Evolutionary conservation across 2,888 invertebrate species (phyloP).

Genomic region (Drosophila sordidapex): DNA sequence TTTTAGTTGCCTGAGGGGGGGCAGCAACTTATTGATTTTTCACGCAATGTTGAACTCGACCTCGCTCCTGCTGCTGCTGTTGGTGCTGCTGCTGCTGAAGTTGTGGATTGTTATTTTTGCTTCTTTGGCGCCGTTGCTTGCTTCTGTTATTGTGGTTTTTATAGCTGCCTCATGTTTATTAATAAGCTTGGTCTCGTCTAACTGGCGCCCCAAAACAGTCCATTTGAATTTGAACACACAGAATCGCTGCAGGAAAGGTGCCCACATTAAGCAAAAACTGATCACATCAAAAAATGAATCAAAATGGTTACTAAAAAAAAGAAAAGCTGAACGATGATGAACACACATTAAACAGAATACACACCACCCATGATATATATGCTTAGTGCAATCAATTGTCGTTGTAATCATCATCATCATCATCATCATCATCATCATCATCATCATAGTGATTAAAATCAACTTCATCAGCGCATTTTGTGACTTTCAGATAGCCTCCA

Average conservation of each 20-base stretch:
- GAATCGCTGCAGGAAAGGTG: constrained; percentile 3
- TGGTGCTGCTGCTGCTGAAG: constrained; percentile 37
- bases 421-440: constrained; percentile 21
- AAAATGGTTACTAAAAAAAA: background rate
- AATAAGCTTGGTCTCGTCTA: constrained; percentile 63
- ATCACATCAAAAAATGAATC: constrained; percentile 13
- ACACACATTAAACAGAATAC: constrained; percentile 4
- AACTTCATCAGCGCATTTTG: constrained; percentile 60
- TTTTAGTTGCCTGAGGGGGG: constrained; percentile 30
- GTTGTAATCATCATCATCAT: constrained; percentile 17
- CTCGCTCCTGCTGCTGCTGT: constrained; percentile 11
- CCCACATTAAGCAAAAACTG: constrained; percentile 16
- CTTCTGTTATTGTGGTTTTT: constrained; percentile 48
- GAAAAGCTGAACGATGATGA: constrained; percentile 3
- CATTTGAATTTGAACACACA: constrained; percentile 6
- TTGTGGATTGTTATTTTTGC: constrained; percentile 72
- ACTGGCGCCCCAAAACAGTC: constrained; percentile 52
- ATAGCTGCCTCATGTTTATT: constrained; percentile 59
- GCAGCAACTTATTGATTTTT: constrained; percentile 64
- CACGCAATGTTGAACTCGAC: constrained; percentile 49
- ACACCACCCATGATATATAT: constrained; percentile 20
- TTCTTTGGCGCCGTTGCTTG: constrained; percentile 49
- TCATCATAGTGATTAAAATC: constrained; percentile 48
- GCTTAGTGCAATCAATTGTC: constrained; percentile 11
- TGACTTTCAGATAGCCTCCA: constrained; percentile 52